Evolutionary conservation across 2,797 vertebrate genomes (phyloP).

Genomic region (Bufotes viridis): DNA sequence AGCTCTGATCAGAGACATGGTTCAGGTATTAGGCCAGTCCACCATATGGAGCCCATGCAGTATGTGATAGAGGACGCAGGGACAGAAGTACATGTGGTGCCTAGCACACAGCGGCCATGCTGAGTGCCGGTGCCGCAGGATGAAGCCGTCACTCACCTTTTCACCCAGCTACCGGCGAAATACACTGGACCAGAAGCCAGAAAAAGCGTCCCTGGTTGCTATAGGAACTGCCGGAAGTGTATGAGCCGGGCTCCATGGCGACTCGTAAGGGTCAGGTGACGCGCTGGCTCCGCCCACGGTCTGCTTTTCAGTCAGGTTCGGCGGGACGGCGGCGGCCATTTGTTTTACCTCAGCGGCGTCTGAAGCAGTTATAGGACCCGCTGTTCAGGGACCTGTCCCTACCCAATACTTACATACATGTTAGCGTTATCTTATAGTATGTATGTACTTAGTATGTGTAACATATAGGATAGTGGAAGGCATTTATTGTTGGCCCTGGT

Average conservation of each 20-base stretch:
- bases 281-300: not conserved
- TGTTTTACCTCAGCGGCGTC: not conserved
- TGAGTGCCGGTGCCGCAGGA: not conserved
- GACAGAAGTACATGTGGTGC: no score
- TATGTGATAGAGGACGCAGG: no score
- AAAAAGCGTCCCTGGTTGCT: slow-evolving; percentile 28
- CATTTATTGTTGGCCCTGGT: no score
- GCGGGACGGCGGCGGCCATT: not conserved
- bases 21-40: no score
- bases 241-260: not conserved
- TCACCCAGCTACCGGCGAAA: not conserved
- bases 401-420: no score
- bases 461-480: no score
- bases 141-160: slow-evolving; percentile 4
- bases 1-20: no score
- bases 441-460: no score
- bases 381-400: no score
- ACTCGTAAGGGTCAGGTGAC: not conserved
- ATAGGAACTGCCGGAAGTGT: slow-evolving; percentile 33
- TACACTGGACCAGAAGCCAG: not conserved
- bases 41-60: no score
- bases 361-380: not conserved
- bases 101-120: no score
- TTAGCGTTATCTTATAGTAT: no score
- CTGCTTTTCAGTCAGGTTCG: not conserved